Evolutionary conservation across 2,888 invertebrate genomes (phyloP).

Genomic region (Cryptosula pallasiana): DNA sequence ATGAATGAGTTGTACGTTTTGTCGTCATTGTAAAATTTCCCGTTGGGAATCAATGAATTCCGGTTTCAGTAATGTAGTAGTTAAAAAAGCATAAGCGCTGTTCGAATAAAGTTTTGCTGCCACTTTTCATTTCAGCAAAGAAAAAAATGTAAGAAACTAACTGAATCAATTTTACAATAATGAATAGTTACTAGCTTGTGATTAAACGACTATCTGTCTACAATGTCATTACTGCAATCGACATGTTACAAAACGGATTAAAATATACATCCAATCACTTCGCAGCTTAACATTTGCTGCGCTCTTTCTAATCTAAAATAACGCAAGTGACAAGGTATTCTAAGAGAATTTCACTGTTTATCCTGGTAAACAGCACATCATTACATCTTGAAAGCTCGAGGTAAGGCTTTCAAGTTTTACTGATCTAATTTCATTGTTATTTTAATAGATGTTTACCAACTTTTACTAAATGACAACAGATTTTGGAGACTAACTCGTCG

Average conservation of each 20-base stretch:
- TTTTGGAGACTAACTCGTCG: neutral
- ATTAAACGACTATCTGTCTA: neutral
- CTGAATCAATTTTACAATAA: neutral
- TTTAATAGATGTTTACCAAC: neutral
- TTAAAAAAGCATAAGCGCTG: too few relatives aligned
- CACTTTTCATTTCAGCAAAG: neutral
- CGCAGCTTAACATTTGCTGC: neutral
- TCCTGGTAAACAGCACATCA: too few relatives aligned
- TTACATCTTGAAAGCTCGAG: neutral
- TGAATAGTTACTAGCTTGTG: neutral
- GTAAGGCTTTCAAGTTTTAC: neutral
- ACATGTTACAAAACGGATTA: neutral
- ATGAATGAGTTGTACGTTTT: too few relatives aligned
- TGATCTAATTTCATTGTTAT: neutral
- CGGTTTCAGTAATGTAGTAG: too few relatives aligned
- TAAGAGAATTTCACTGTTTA: too few relatives aligned
- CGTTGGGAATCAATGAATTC: too few relatives aligned
- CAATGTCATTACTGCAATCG: neutral
- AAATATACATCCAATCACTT: neutral
- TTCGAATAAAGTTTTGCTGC: neutral
- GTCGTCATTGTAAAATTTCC: too few relatives aligned
- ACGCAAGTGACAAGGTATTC: too few relatives aligned
- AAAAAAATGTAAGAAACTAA: neutral
- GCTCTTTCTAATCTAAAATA: neutral
- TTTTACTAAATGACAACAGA: neutral